These are phyloP conservation scores for Crossaster papposus DNA, from an alignment of 53 echinoderm and acorn worm genomes.

Conservation along the genomic window DNA sequence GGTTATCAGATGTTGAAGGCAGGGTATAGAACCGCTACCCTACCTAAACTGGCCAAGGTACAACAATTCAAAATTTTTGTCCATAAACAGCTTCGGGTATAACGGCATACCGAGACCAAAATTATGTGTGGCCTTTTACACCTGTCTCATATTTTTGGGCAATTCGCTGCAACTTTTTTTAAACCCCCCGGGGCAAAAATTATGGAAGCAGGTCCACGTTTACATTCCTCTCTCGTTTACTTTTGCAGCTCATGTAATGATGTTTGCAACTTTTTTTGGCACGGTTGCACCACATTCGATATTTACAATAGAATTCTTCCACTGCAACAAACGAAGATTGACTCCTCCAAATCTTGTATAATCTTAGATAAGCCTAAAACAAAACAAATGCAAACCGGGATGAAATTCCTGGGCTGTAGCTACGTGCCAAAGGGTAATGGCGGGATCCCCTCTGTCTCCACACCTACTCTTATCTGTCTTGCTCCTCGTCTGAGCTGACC, in stretches of 20 bases:
- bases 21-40: too few species aligned
- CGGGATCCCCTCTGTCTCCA: neutral
- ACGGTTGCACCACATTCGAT: neutral
- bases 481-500: conserved; percentile 54
- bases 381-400: neutral
- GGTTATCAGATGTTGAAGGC: too few species aligned
- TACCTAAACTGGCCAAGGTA: too few species aligned
- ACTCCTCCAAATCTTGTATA: neutral
- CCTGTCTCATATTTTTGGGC: neutral
- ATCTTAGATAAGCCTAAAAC: neutral
- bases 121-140: neutral
- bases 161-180: neutral
- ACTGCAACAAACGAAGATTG: neutral
- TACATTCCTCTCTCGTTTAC: neutral
- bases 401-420: neutral
- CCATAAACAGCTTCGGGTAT: too few species aligned
- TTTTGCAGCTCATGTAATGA: neutral
- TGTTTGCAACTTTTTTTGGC: neutral
- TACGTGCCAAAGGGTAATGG: neutral
- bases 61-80: too few species aligned
- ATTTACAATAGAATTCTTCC: neutral
- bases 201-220: neutral
- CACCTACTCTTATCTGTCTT: conserved; percentile 48
- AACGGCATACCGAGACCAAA: neutral
- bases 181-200: neutral